Evolutionary conservation across 2,888 invertebrate species (phyloP).

Genomic region (Rambutsinella grinnellia): DNA sequence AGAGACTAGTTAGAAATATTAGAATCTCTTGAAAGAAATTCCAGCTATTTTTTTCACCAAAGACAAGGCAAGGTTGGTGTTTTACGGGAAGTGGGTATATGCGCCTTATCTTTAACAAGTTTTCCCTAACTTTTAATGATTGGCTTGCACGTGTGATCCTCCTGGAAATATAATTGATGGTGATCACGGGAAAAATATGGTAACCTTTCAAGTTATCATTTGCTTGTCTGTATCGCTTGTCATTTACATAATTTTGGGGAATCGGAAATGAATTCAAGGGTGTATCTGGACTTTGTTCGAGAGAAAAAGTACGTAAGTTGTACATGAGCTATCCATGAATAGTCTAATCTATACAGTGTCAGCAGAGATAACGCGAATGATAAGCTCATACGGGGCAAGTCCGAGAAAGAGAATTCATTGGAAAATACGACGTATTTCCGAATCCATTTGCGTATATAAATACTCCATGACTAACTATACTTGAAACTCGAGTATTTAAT

Average conservation of each 20-base stretch:
- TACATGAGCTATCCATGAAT: not conserved
- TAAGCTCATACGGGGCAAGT: not conserved
- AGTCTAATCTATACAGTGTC: not conserved
- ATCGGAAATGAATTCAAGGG: slow-evolving; percentile 58
- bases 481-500: not conserved
- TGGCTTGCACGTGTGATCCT: too few relatives aligned
- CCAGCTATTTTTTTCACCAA: slow-evolving; percentile 25
- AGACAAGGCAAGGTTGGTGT: slow-evolving; percentile 1
- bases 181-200: not conserved
- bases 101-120: too few relatives aligned
- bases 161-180: too few relatives aligned
- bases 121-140: too few relatives aligned
- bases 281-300: slow-evolving; percentile 9
- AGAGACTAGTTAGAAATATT: slow-evolving; percentile 11
- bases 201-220: slow-evolving; percentile 11
- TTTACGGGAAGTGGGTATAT: slow-evolving; percentile 40
- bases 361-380: not conserved
- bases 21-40: slow-evolving; percentile 19
- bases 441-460: not conserved
- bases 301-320: not conserved
- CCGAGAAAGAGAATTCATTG: not conserved
- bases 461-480: not conserved
- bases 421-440: not conserved
- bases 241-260: slow-evolving; percentile 22
- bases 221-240: slow-evolving; percentile 4